Percentiles rank a stretch among this genome's conserved stretches.
phyloP scores from a whole-genome alignment of 2,888 invertebrate genomes.

The Hololepta plana region DNA sequence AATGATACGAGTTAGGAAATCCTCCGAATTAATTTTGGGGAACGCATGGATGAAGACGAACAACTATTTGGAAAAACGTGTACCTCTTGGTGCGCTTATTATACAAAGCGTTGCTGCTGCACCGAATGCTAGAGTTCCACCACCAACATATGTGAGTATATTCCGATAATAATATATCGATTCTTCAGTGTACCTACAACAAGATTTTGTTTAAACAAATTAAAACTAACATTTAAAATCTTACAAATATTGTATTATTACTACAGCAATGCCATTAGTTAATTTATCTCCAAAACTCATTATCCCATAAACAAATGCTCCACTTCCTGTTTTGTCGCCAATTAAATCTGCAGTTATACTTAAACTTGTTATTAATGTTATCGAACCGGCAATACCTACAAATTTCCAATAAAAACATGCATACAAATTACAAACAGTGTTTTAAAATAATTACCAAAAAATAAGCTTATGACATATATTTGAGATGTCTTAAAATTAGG shows the following conservation, averaged over 20 bases:
- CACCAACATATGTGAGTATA: no score
- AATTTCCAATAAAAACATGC: slow-evolving; percentile 7
- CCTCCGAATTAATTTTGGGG: no score
- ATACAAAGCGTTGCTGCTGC: no score
- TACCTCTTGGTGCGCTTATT: no score
- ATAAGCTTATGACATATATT: slow-evolving; percentile 51
- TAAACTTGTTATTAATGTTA: slow-evolving; percentile 71
- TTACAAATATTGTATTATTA: slow-evolving; percentile 61
- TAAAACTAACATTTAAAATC: no score
- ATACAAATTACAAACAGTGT: background rate
- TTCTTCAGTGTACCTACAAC: no score
- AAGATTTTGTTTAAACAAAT: no score
- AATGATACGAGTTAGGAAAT: no score
- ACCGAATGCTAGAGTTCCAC: no score
- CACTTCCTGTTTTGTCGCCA: slow-evolving; percentile 61
- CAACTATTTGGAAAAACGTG: no score
- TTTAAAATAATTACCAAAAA: slow-evolving; percentile 40
- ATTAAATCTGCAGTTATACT: slow-evolving; percentile 79
- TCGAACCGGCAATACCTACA: slow-evolving; percentile 60
- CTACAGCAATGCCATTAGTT: slow-evolving; percentile 70
- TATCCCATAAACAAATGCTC: slow-evolving; percentile 82
- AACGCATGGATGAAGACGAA: no score
- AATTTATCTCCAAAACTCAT: slow-evolving; percentile 90
- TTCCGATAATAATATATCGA: no score
- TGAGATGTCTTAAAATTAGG: slow-evolving; percentile 33